Conservation (phyloP, 2,888 invertebrate genomes). For the Mesodorylaimus sp. region DNA sequence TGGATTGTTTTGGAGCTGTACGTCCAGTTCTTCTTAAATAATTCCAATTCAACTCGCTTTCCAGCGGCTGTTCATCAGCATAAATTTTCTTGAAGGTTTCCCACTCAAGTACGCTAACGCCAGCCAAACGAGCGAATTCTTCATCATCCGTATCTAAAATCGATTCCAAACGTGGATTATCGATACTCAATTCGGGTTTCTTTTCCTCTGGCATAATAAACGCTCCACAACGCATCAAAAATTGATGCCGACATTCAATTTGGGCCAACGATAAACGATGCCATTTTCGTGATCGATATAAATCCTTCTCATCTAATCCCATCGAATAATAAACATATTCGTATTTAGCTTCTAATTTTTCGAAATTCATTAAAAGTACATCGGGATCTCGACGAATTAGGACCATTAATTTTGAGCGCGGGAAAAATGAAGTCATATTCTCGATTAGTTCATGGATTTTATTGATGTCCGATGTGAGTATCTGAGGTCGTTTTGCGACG, state of each 20-base stretch:
- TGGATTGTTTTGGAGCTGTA: no score
- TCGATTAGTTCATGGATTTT: no score
- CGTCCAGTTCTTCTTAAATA: no score
- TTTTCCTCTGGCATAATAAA: slow-evolving; percentile 4
- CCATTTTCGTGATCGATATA: neutral
- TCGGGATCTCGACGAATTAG: no score
- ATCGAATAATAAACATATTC: neutral
- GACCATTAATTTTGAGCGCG: no score
- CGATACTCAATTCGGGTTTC: neutral
- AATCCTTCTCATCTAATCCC: neutral
- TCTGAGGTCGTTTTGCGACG: no score
- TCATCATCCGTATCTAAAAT: neutral
- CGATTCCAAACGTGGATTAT: neutral
- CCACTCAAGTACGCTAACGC: neutral
- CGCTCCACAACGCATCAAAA: slow-evolving; percentile 7
- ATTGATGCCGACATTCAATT: neutral
- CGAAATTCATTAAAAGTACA: no score
- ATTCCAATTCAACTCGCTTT: no score
- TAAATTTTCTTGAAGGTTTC: slow-evolving; percentile 1
- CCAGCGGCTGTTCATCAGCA: neutral
- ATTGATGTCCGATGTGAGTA: no score
- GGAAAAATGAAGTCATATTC: no score
- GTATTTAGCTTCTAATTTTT: no score
- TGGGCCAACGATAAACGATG: neutral
- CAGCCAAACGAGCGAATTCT: neutral